Evolutionary conservation across 2,888 invertebrate species (phyloP), one percentile per base, ranked within the genome.

Genomic region (Pristionchus arcanus): DNA sequence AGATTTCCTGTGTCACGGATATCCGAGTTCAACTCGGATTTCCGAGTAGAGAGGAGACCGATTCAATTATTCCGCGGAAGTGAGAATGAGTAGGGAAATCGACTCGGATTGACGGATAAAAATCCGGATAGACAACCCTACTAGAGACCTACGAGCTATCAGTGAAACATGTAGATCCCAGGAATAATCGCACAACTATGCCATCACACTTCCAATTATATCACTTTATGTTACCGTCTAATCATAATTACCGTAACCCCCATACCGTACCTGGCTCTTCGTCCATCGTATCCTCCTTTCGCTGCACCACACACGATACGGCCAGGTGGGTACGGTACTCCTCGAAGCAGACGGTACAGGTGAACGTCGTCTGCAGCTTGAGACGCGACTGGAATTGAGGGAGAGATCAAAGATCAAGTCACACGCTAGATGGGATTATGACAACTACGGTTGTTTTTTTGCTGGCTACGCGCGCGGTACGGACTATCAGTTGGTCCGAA

Each of bases 311-410:
- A 34, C 84, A 85, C 84, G 84, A 85, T 31, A 85, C 84, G 2
- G 84, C 84, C 2, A 85, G 84, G 19, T 85, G 84, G 21, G 34
- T 59, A 13, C 84, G 84, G 84, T 59, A 85, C 84, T 85, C 84
- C 34, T 85, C 84, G 84, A 21, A 28, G 59, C 84, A 85, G 21
- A 85, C 84, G 59, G 25, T 25, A 37, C 84, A 85, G 1, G 59
- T 85, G 84, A 85, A 85, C 11, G 59, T 59, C n/a, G 37, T 31
- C 59, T 85, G 84, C 9, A 31, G 59, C 37, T 59, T 85, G 7
- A 85, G 55, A 34, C 84, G 84, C 1, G 55, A 59, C 84, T 85
- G 83, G 28, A 83, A 55, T 0, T 9, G 49, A 28, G 28, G n/a
- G n/a, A 42, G 15, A 53, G 49, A 49, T 37, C 74, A 74, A 74